These are phyloP conservation scores for Triplophysa siluroides DNA, from an alignment of 2,113 vertebrate species.

Conservation along the genomic window DNA sequence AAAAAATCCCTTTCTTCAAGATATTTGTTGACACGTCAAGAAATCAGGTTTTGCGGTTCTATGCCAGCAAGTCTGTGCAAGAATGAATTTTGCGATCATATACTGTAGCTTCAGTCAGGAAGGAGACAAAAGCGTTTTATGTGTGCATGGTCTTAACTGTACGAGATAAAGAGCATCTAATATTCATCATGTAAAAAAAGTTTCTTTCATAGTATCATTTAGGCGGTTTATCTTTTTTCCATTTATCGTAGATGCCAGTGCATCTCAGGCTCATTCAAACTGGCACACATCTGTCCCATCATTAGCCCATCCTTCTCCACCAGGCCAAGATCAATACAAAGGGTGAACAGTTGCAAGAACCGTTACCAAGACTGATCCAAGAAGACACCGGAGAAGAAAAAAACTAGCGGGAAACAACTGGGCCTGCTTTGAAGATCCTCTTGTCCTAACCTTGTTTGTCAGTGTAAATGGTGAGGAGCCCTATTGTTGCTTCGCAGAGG, in stretches of 20 bases:
- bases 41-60: too few relatives aligned
- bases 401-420: conserved; percentile 29
- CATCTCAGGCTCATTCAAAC: background rate
- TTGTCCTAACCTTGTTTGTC: conserved; percentile 56
- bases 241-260: background rate
- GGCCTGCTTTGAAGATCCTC: conserved; percentile 39
- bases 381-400: conserved; percentile 35
- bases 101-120: too few relatives aligned
- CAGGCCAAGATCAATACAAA: conserved; percentile 41
- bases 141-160: too few relatives aligned
- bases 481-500: conserved; percentile 39
- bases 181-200: background rate
- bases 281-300: conserved; percentile 19
- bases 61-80: too few relatives aligned
- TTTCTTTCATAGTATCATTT: background rate
- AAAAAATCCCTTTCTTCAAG: too few relatives aligned
- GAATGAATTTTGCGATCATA: too few relatives aligned
- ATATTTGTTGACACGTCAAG: too few relatives aligned
- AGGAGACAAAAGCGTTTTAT: too few relatives aligned
- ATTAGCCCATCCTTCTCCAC: conserved; percentile 21
- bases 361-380: conserved; percentile 50
- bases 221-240: background rate
- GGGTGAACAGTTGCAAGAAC: conserved; percentile 44
- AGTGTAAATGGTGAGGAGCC: conserved; percentile 49
- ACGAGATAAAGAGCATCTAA: too few relatives aligned